Base-by-base conservation (phyloP, 2,113 vertebrate species). In the Amazona vittata region DNA sequence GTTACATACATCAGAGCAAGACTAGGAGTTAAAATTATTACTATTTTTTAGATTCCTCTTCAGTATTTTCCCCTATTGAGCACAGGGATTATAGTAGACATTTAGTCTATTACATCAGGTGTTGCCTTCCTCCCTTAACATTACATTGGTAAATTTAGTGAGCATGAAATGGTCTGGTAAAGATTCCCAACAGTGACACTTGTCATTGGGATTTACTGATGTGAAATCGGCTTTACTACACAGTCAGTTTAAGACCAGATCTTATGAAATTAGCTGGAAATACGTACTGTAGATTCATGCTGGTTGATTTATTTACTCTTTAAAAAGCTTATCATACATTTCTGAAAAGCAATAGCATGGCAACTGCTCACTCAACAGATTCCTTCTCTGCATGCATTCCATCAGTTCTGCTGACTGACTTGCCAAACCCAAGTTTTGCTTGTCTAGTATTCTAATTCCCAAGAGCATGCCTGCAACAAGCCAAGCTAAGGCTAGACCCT, bases 61-160 rank as follows among this genome's bases (percentile, higher is more conserved):
- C 29, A 44, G 18, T 41, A 8, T 14, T 57, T 25, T 70, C 49
- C 4, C 37, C 59, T 43, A 1, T 5, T 57, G 31, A 80, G 16
- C 26, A 52, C 1, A 0, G 5, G 9, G 9, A 44, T 31, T 21
- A 21, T 2, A 57, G 31, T 0, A 75, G 41, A 17, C 19, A 22
- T 44, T 75, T 59, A 64, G 17, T 11, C 11, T 6, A 29, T 47
- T 15, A 12, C 13, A 18, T 1, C 1, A 75, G 15, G 15, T 49
- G 4, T 24, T 87, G 17, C 49, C 7, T 68, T 87, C 21, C 44
- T 62, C 39, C 25, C 37, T 82, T 25, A 59, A 33, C 37, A 8
- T 39, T 41, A 41, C 35, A 20, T 2, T 22, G 39, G 25, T 22
- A 21, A 49, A 67, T n/a, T n/a, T 1, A 25, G 18, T 13, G 16